phyloP scores from a whole-genome alignment of 1,140 invertebrate genomes.

The Drosophila pachea region DNA sequence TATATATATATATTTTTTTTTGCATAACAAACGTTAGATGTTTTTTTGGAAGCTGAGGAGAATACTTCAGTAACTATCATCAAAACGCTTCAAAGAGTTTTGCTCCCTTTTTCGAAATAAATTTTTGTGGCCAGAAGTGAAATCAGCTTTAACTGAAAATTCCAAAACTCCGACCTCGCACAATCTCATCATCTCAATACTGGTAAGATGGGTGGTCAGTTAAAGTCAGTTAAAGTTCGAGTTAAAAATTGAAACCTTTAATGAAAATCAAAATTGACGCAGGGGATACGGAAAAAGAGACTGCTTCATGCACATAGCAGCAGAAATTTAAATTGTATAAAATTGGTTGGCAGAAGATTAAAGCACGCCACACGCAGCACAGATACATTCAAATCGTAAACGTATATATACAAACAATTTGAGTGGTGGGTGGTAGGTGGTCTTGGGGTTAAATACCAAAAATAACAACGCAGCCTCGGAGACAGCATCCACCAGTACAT shows the following conservation, averaged over 20 bases:
- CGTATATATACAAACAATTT: constrained; percentile 52
- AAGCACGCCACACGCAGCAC: constrained; percentile 42
- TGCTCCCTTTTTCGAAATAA: not conserved
- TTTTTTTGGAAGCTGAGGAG: too few species aligned
- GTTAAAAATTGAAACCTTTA: constrained; percentile 56
- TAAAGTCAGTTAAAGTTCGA: constrained; percentile 36
- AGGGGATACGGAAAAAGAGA: constrained; percentile 23
- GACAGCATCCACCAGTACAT: constrained; percentile 59
- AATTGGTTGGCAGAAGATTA: constrained; percentile 67
- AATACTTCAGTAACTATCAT: not conserved
- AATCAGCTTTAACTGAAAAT: constrained; percentile 44
- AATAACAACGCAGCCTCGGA: constrained; percentile 65
- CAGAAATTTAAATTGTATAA: constrained; percentile 61
- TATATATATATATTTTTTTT: too few species aligned
- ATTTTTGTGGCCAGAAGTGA: constrained; percentile 14
- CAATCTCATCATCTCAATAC: constrained; percentile 36
- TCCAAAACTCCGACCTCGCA: constrained; percentile 46
- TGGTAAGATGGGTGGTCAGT: constrained; percentile 19
- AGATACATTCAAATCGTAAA: constrained; percentile 15
- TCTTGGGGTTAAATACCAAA: constrained; percentile 69
- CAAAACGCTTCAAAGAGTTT: constrained; percentile 3
- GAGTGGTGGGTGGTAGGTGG: constrained; percentile 45
- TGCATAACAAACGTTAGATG: too few species aligned
- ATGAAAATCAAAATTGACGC: constrained; percentile 47
- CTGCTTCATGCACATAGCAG: constrained; percentile 20